Evolutionary conservation across 2,888 invertebrate species (phyloP).

Genomic region (Eupeodes luniger): DNA sequence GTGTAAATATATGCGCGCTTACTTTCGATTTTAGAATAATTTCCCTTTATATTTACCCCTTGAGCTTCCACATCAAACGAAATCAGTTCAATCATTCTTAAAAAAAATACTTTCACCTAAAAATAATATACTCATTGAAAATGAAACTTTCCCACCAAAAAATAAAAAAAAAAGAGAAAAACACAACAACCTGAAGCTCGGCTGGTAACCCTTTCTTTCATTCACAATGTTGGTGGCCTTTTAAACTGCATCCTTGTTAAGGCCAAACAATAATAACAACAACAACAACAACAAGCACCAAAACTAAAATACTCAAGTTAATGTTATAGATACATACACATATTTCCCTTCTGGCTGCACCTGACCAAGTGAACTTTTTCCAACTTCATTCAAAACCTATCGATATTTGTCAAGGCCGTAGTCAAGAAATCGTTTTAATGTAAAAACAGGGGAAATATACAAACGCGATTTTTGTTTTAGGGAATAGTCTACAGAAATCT

Average conservation of each 20-base stretch:
- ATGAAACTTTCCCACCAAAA: constrained; percentile 48
- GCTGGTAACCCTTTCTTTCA: constrained; percentile 60
- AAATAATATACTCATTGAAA: constrained; percentile 37
- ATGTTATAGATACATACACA: not conserved
- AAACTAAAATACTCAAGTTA: constrained; percentile 29
- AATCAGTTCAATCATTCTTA: constrained; percentile 72
- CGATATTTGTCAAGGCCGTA: not conserved
- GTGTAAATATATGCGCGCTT: too few relatives aligned
- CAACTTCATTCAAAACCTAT: constrained; percentile 50
- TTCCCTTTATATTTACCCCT: constrained; percentile 42
- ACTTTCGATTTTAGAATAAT: too few relatives aligned
- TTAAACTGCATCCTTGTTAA: constrained; percentile 70
- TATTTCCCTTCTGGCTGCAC: constrained; percentile 73
- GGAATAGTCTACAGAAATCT: too few relatives aligned
- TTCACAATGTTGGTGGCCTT: constrained; percentile 68
- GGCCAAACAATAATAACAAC: constrained; percentile 16
- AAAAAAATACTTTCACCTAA: constrained; percentile 70
- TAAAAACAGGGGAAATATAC: not conserved
- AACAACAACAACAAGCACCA: not conserved
- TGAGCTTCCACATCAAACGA: constrained; percentile 53
- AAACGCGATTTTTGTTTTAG: not conserved
- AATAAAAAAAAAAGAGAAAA: constrained; percentile 1
- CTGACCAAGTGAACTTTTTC: constrained; percentile 71
- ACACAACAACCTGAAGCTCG: constrained; percentile 30
- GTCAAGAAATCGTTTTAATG: constrained; percentile 21